Evolutionary conservation across 1,140 invertebrate species (phyloP).

Genomic region (Solenopsis fugax): DNA sequence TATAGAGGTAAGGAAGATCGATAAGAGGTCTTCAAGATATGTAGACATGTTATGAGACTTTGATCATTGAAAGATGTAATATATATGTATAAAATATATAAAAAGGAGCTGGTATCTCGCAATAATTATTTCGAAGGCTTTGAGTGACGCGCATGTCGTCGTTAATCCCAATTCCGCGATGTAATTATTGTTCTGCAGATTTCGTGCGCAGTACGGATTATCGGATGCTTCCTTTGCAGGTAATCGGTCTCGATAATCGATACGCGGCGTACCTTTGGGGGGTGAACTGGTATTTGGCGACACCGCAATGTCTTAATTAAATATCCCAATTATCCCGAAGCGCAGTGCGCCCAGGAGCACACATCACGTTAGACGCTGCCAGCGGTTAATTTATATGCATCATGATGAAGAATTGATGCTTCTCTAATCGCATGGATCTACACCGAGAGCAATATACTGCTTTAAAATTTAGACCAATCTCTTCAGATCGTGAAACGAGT

Average conservation of each 20-base stretch:
- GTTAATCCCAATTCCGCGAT: background rate
- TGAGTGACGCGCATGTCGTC: background rate
- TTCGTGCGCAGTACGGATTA: slow-evolving; percentile 19
- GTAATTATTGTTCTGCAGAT: background rate
- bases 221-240: slow-evolving; percentile 29
- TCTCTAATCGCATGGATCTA: background rate
- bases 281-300: slow-evolving; percentile 27
- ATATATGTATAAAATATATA: slow-evolving; percentile 47
- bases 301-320: slow-evolving; percentile 33
- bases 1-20: slow-evolving; percentile 36
- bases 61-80: slow-evolving; percentile 47
- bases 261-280: slow-evolving; percentile 38
- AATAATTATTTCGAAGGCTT: background rate
- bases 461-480: background rate
- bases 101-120: slow-evolving; percentile 9
- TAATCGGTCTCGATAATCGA: slow-evolving; percentile 44
- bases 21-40: background rate
- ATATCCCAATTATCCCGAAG: slow-evolving; percentile 9
- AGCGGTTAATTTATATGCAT: slow-evolving; percentile 24
- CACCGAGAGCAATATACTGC: background rate
- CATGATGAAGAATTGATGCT: background rate
- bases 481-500: background rate
- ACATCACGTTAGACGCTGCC: background rate
- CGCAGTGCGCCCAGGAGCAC: background rate
- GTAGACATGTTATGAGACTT: slow-evolving; percentile 33